Evolutionary conservation across 2,113 vertebrate genomes (phyloP).

Genomic region (Phalacrocorax aristotelis): DNA sequence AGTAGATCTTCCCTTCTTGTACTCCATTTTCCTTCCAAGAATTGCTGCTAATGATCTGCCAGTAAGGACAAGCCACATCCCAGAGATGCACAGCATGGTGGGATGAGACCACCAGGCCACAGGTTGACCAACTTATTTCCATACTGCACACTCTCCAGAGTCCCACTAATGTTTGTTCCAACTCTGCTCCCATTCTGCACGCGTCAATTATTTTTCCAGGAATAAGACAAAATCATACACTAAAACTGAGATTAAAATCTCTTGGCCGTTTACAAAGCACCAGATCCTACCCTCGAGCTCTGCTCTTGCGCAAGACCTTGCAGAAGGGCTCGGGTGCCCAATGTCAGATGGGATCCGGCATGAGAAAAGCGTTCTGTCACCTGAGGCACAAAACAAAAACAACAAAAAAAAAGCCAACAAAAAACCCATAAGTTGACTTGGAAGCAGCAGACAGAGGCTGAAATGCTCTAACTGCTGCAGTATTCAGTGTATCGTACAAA

Average conservation of each 20-base stretch:
- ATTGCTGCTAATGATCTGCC: background rate
- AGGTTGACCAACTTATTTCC: background rate
- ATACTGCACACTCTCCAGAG: background rate
- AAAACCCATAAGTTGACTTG: background rate
- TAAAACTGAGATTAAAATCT: background rate
- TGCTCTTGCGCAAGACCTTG: background rate
- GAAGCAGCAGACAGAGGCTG: background rate
- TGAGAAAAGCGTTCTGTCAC: background rate
- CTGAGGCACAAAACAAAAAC: background rate
- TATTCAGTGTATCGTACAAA: background rate
- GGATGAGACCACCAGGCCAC: background rate
- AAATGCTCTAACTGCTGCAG: background rate
- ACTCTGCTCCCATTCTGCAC: background rate
- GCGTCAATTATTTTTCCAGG: background rate
- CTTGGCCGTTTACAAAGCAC: background rate
- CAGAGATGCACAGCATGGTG: background rate
- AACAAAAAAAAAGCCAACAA: background rate
- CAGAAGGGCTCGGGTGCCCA: background rate
- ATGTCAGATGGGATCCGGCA: rapidly evolving
- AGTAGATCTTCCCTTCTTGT: background rate
- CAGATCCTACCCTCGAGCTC: background rate
- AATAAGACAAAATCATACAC: background rate
- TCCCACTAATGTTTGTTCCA: background rate
- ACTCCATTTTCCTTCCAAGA: rapidly evolving
- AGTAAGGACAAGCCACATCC: background rate